These are phyloP conservation scores for Hippopotamus amphibius DNA, from an alignment of 2,113 vertebrate species.

Conservation along the genomic window DNA sequence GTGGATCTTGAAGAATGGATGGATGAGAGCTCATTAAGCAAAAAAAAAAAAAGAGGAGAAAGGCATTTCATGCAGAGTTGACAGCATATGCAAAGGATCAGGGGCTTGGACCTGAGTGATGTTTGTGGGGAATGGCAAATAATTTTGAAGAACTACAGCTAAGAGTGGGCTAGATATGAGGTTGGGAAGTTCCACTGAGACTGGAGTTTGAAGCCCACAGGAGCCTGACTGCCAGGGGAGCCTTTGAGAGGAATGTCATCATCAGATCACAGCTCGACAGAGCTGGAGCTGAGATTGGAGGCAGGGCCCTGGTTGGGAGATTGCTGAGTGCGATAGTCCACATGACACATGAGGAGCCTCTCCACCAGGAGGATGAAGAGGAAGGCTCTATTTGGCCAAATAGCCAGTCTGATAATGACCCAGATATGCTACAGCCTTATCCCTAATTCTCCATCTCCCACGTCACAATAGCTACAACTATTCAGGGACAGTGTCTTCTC, in stretches of 20 bases:
- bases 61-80: not conserved
- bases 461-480: not conserved
- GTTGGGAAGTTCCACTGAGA: not conserved
- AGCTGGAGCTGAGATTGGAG: not conserved
- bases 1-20: not conserved
- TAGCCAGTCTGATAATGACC: too few relatives aligned
- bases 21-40: not conserved
- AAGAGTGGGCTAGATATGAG: not conserved
- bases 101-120: not conserved
- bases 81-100: not conserved
- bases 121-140: not conserved
- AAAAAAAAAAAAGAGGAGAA: not conserved
- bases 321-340: too few relatives aligned
- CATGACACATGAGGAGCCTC: not conserved
- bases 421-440: not conserved
- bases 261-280: not conserved
- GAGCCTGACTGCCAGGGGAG: not conserved
- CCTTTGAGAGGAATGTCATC: not conserved
- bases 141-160: not conserved
- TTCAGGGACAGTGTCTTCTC: not conserved
- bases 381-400: not conserved
- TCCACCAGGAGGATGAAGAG: not conserved
- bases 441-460: not conserved
- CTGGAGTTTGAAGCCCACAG: not conserved
- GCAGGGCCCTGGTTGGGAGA: not conserved